Evolutionary conservation across 2,888 invertebrate genomes (phyloP).

Genomic region (Agriotes lineatus): DNA sequence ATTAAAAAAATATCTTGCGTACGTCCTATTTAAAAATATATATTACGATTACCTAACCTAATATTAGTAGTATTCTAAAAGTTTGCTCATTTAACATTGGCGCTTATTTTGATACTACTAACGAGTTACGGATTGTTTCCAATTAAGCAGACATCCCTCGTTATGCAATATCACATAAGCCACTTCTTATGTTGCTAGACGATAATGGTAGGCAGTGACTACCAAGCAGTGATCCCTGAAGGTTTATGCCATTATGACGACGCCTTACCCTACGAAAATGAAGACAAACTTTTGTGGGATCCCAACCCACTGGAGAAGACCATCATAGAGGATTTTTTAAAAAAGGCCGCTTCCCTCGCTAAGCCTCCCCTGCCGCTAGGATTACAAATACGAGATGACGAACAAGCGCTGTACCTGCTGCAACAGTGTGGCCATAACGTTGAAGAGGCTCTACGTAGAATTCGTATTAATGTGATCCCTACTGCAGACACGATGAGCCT

Average conservation of each 20-base stretch:
- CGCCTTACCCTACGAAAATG: slow-evolving; percentile 94
- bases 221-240: slow-evolving; percentile 94
- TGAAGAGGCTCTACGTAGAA: slow-evolving; percentile 91
- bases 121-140: not conserved
- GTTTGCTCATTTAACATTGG: no score
- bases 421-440: slow-evolving; percentile 95
- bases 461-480: slow-evolving; percentile 75
- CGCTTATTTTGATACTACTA: no score
- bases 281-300: slow-evolving; percentile 95
- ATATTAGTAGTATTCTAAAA: no score
- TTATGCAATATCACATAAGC: not conserved
- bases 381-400: slow-evolving; percentile 85
- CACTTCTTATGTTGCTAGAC: slow-evolving; percentile 67
- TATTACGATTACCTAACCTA: no score
- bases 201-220: slow-evolving; percentile 95
- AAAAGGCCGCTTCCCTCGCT: slow-evolving; percentile 67
- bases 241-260: slow-evolving; percentile 94
- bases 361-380: slow-evolving; percentile 76
- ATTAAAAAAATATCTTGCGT: not conserved
- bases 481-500: slow-evolving; percentile 83
- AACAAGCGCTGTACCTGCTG: slow-evolving; percentile 89
- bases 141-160: not conserved
- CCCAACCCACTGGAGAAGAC: slow-evolving; percentile 80
- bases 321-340: slow-evolving; percentile 85
- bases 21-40: no score